These are phyloP conservation scores for Drosophila flavopinicola DNA, from an alignment of 2,888 invertebrate genomes.

Conservation along the genomic window DNA sequence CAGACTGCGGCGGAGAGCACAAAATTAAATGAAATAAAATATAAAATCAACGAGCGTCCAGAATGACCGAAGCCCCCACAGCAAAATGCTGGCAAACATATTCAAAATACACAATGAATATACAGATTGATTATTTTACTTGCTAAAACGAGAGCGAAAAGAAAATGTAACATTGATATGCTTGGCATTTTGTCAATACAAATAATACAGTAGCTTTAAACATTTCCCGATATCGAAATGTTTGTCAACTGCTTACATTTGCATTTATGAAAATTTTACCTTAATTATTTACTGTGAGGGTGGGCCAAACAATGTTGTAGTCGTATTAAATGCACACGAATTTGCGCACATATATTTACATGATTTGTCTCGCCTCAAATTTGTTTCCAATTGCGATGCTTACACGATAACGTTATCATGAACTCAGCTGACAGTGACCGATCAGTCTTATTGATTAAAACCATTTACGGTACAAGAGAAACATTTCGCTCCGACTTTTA, in stretches of 20 bases:
- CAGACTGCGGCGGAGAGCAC: constrained; percentile 31
- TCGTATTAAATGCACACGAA: constrained; percentile 6
- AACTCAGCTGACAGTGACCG: background rate
- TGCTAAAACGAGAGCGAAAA: background rate
- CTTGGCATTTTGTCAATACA: background rate
- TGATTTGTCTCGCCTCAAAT: constrained; percentile 13
- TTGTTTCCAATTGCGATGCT: background rate
- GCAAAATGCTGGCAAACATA: too few species aligned
- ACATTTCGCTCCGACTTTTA: too few species aligned
- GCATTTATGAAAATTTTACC: constrained; percentile 16
- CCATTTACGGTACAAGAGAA: too few species aligned
- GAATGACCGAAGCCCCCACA: constrained; percentile 16
- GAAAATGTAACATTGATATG: background rate
- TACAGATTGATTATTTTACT: constrained; percentile 22
- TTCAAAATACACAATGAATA: background rate
- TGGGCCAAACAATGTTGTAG: constrained; percentile 23
- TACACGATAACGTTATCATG: background rate
- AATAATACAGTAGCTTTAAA: constrained; percentile 3
- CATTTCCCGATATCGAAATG: constrained; percentile 3
- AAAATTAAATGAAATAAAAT: constrained; percentile 75
- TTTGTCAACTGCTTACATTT: constrained; percentile 14
- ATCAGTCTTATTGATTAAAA: too few species aligned
- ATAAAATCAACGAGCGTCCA: constrained; percentile 26
- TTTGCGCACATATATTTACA: constrained; percentile 23
- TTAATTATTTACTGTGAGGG: constrained; percentile 34